Evolutionary conservation across 92 coral and sea anemone genomes (phyloP), one percentile per base, ranked within the genome.

Genomic region (Meandrina meandrites): DNA sequence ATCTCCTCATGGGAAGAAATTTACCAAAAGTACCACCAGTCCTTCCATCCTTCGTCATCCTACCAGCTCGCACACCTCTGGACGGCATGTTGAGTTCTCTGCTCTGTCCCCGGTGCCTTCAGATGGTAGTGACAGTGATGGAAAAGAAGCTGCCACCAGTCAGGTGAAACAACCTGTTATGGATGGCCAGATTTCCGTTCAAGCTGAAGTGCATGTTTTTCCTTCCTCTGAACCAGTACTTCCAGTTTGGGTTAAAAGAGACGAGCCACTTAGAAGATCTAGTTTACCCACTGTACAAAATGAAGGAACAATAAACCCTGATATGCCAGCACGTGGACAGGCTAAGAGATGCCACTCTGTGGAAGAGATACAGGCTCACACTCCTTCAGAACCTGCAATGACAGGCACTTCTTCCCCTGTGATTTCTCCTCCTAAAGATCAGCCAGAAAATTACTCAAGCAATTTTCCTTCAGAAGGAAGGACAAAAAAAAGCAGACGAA

Each of bases 81-180:
- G 95, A 80, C 93, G 98, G 24, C 99, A 96, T 89, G 96, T 96
- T 45, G 99, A 96, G 91, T 96, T 96, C 78, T 91, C 99, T 17
- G 95, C 99, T 12, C 85, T 96, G 68, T 96, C 99, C 0, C 99
- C 99, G 3, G 99, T 96, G 1, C 99, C 99, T 3, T 96, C 99
- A 13, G 95, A 96, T 81, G 95, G 95, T 47, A 96, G 99, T 79
- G 96, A 91, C 74, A 92, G 91, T 53, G 99, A 94, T 57, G 91
- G 84, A 4, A 86, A 78, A 30, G 90, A 91, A 35, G 8, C 78
- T 4, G 76, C 69, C 6, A 60, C 31, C 4, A 27, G 56, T 10
- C 87, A 84, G 51, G 22, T 5, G 22, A 80, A 79, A 50, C 69
- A 86, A 48, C 28, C 74, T 85, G 76, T 30, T 45, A 28, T 85